Percentiles rank a stretch among this genome's conserved stretches.
These are phyloP conservation scores for Harpagifer antarcticus DNA, from an alignment of 2,797 vertebrate genomes.

Conservation along the genomic window DNA sequence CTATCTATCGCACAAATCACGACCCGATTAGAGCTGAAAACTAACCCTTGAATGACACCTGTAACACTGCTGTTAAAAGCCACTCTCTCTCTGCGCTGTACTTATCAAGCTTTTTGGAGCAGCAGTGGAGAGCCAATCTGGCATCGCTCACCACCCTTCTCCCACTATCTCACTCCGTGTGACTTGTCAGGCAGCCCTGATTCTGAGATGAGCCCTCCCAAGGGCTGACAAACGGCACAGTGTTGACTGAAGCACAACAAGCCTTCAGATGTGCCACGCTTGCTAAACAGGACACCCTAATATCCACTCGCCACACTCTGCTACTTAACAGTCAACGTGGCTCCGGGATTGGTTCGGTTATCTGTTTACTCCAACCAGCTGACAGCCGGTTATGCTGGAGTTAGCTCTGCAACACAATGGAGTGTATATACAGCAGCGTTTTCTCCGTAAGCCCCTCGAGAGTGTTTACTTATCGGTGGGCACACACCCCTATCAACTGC, in stretches of 20 bases:
- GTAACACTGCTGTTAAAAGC: constrained; percentile 47
- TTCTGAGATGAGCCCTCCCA: constrained; percentile 60
- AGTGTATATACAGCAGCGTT: constrained; percentile 57
- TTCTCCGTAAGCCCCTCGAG: constrained; percentile 66
- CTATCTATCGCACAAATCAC: neutral
- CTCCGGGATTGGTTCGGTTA: constrained; percentile 46
- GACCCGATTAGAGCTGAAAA: constrained; percentile 21
- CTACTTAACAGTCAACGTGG: constrained; percentile 47
- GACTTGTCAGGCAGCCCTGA: constrained; percentile 64
- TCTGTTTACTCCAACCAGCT: constrained; percentile 54
- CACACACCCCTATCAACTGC: constrained; percentile 75
- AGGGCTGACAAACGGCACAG: constrained; percentile 65
- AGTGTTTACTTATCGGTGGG: constrained; percentile 76
- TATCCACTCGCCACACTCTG: constrained; percentile 39
- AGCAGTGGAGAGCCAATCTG: constrained; percentile 65
- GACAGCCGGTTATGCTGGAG: constrained; percentile 47
- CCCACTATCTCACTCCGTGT: constrained; percentile 55
- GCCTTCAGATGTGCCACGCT: constrained; percentile 41
- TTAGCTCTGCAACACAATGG: constrained; percentile 44
- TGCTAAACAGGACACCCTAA: constrained; percentile 56
- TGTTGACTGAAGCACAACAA: constrained; percentile 71
- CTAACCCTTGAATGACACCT: constrained; percentile 47
- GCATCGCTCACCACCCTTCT: constrained; percentile 56
- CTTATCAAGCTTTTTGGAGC: constrained; percentile 58
- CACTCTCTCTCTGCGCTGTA: constrained; percentile 28